Conservation (phyloP, 2,113 vertebrate genomes). For the Chloroceryle aenea region DNA sequence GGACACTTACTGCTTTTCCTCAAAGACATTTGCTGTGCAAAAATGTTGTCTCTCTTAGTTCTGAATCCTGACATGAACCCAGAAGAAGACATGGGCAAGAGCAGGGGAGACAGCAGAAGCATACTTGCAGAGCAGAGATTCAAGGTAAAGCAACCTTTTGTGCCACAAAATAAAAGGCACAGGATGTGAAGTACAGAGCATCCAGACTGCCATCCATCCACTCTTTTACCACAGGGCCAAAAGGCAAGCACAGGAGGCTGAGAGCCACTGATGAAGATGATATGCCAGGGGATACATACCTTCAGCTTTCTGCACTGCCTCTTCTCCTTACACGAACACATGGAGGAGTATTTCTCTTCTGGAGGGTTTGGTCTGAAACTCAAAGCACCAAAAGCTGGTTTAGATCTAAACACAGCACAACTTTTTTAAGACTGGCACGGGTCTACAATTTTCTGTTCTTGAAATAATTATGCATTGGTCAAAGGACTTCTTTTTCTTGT, state of each 20-base stretch:
- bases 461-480: neutral
- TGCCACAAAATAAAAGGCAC: neutral
- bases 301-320: rapidly evolving
- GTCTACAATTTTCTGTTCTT: neutral
- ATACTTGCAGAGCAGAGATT: neutral
- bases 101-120: neutral
- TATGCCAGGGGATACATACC: rapidly evolving
- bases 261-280: neutral
- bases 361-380: neutral
- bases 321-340: neutral
- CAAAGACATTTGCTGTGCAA: neutral
- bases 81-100: neutral
- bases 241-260: neutral
- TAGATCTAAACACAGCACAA: neutral
- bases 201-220: neutral
- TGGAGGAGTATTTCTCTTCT: neutral
- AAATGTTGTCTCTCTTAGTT: neutral
- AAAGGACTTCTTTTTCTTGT: neutral
- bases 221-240: neutral
- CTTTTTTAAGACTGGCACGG: neutral
- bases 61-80: neutral
- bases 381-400: constrained; percentile 29
- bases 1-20: neutral
- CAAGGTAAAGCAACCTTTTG: neutral
- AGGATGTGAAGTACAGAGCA: neutral